Evolutionary conservation across 2,888 invertebrate genomes (phyloP).

Genomic region (Drosophila tanythrix): DNA sequence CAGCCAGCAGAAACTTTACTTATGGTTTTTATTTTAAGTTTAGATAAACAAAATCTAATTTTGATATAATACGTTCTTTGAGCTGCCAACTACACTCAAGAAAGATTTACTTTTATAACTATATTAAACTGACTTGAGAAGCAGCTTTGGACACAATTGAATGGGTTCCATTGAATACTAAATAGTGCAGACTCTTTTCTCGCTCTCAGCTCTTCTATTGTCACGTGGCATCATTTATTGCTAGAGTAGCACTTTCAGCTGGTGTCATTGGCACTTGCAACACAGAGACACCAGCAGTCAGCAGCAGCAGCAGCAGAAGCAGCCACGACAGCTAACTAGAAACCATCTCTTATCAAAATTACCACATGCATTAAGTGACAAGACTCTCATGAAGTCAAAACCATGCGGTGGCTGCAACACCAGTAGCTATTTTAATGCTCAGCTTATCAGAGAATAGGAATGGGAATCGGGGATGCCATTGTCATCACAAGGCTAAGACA

Average conservation of each 20-base stretch:
- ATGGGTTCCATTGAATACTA: neutral
- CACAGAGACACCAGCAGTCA: neutral
- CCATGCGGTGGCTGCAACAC: constrained; percentile 29
- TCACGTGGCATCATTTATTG: neutral
- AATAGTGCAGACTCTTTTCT: neutral
- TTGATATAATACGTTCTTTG: neutral
- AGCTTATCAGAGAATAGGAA: constrained; percentile 67
- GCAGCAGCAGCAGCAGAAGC: neutral
- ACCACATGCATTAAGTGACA: constrained; percentile 52
- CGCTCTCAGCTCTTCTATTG: neutral
- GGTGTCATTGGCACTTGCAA: constrained; percentile 32
- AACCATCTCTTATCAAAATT: constrained; percentile 43
- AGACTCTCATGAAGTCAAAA: constrained; percentile 68
- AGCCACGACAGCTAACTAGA: constrained; percentile 2
- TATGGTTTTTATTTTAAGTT: neutral
- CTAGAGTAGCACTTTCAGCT: constrained; percentile 9
- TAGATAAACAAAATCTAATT: neutral
- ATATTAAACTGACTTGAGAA: neutral
- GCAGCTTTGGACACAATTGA: neutral
- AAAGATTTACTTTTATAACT: neutral
- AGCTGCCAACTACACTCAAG: neutral
- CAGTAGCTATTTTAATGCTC: constrained; percentile 45
- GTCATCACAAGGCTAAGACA: constrained; percentile 17
- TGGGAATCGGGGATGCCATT: constrained; percentile 10
- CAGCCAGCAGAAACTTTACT: neutral